These are phyloP conservation scores for Isichthys henryi DNA, from an alignment of 2,113 vertebrate species.

Conservation along the genomic window DNA sequence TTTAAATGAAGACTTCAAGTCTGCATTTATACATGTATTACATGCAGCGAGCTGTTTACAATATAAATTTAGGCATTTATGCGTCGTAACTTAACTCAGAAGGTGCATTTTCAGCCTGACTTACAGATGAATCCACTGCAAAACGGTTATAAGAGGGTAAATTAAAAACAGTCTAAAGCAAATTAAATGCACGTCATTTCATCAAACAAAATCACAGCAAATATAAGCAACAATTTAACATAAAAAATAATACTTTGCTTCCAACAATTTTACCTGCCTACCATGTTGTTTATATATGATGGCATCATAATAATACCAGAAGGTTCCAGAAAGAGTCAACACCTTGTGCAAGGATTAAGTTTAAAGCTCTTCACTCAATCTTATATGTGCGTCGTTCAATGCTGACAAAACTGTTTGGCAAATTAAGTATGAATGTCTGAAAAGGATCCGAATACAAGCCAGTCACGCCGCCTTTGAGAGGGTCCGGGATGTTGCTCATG, in stretches of 20 bases:
- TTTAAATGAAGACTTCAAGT: neutral
- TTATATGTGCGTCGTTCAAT: neutral
- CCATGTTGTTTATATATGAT: neutral
- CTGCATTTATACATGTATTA: neutral
- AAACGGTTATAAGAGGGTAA: neutral
- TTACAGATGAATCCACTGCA: neutral
- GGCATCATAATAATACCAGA: neutral
- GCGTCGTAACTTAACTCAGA: neutral
- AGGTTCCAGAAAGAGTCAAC: neutral
- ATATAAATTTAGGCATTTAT: neutral
- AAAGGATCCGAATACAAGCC: neutral
- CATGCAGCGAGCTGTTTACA: neutral
- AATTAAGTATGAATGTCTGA: neutral
- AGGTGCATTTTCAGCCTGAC: neutral
- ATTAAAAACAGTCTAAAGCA: neutral
- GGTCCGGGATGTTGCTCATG: neutral
- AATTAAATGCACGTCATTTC: neutral
- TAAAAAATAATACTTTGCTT: neutral
- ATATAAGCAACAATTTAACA: neutral
- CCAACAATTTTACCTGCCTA: neutral
- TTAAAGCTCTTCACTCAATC: neutral
- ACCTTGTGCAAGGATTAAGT: neutral
- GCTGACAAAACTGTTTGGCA: neutral
- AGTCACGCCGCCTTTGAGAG: neutral
- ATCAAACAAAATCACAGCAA: neutral